A percentile compares a stretch with the other conserved stretches of the same genome.
Conservation (phyloP, 2,888 invertebrate genomes). For the Caenorhabditis sp. region DNA sequence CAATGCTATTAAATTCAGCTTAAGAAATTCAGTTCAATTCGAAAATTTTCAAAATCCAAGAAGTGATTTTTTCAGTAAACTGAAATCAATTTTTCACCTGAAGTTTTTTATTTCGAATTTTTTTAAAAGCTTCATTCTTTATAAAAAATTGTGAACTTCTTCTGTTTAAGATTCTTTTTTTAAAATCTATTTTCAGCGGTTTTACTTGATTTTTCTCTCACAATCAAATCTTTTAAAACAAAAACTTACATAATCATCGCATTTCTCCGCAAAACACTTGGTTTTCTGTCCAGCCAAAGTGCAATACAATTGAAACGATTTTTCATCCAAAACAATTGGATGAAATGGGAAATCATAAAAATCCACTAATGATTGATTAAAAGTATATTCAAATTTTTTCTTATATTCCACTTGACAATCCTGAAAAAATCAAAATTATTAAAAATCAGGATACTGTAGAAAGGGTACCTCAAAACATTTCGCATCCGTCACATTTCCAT, state of each 20-base stretch:
- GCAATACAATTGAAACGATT: constrained; percentile 63
- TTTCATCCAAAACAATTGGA: constrained; percentile 62
- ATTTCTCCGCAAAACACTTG: constrained; percentile 63
- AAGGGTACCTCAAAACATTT: constrained; percentile 67
- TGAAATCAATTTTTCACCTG: too few species aligned
- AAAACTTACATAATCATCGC: constrained; percentile 61
- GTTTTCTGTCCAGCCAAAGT: constrained; percentile 65
- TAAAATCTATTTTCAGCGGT: too few species aligned
- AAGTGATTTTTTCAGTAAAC: too few species aligned
- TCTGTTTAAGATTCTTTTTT: too few species aligned
- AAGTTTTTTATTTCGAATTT: too few species aligned
- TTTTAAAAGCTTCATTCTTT: too few species aligned
- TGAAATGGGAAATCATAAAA: constrained; percentile 70
- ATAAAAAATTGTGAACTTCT: too few species aligned
- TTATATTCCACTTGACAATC: constrained; percentile 64
- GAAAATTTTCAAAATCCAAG: too few species aligned
- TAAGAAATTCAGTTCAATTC: too few species aligned
- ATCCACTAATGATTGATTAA: constrained; percentile 59
- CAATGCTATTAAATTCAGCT: too few species aligned
- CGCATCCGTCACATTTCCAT: constrained; percentile 62
- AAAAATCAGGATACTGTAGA: neutral
- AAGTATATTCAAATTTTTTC: constrained; percentile 60
- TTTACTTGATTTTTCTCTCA: too few species aligned
- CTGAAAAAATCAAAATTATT: constrained; percentile 34
- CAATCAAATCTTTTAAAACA: neutral